Evolutionary conservation across 2,888 invertebrate genomes (phyloP).

Genomic region (Saturnia japonica): DNA sequence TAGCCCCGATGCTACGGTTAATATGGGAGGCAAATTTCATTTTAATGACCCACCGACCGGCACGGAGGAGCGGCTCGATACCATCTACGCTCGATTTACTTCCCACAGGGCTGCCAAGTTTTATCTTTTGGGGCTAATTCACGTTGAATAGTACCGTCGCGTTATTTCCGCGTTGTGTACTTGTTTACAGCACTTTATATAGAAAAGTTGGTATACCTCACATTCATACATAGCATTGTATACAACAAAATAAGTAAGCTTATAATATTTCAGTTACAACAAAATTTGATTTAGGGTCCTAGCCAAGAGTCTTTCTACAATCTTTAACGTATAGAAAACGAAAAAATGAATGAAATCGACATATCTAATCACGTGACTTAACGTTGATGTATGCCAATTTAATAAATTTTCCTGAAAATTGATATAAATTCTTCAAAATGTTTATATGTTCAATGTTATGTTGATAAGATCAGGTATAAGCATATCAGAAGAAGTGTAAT

Average conservation of each 20-base stretch:
- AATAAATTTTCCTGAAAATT: no score
- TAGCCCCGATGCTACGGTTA: conserved; percentile 22
- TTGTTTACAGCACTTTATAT: not conserved
- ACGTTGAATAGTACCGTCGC: conserved; percentile 11
- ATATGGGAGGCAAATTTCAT: conserved; percentile 70
- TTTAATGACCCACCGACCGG: conserved; percentile 65
- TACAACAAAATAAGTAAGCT: not conserved
- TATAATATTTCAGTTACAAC: not conserved
- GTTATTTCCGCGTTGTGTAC: not conserved
- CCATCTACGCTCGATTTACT: conserved; percentile 64
- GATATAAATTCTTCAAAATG: no score
- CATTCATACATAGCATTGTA: not conserved
- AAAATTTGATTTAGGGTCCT: not conserved
- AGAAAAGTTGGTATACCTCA: not conserved
- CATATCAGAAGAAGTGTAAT: no score
- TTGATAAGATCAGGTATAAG: no score
- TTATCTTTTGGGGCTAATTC: conserved; percentile 31
- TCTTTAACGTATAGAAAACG: no score
- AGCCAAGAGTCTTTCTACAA: no score
- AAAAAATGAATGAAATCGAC: no score
- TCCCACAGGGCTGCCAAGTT: conserved; percentile 47
- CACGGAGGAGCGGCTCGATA: conserved; percentile 50
- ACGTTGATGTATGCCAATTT: no score
- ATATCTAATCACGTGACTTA: no score
- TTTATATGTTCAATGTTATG: no score